phyloP scores from a whole-genome alignment of 2,113 vertebrate genomes.

The Lepus timidus region DNA sequence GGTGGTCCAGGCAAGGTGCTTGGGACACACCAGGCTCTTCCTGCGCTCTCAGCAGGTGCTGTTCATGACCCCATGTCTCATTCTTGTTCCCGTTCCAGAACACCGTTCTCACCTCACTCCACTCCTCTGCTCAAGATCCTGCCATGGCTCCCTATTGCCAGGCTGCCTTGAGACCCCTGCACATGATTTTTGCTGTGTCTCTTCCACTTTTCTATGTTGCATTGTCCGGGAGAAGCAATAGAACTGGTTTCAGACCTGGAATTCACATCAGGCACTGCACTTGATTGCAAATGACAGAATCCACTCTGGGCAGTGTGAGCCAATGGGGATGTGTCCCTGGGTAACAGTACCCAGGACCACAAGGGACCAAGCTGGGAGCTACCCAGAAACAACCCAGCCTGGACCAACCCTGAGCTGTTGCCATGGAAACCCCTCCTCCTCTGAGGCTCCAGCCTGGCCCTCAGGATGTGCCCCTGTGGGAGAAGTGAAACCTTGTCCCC shows the following conservation, averaged over 20 bases:
- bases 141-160: background rate
- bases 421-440: background rate
- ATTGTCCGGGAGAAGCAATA: background rate
- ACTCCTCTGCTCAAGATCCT: background rate
- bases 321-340: background rate
- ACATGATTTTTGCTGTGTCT: background rate
- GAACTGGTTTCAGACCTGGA: background rate
- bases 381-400: background rate
- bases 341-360: background rate
- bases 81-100: background rate
- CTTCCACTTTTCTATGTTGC: no score
- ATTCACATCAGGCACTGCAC: background rate
- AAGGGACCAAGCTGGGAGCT: background rate
- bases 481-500: background rate
- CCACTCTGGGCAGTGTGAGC: background rate
- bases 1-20: no score
- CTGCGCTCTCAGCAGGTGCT: rapidly evolving
- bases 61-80: background rate
- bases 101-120: rapidly evolving
- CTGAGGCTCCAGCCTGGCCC: background rate
- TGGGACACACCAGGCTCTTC: rapidly evolving
- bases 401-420: background rate
- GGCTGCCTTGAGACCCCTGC: background rate
- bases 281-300: slow-evolving; percentile 7
- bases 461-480: background rate